phyloP scores from a whole-genome alignment of 2,797 vertebrate genomes.

The Champsocephalus gunnari region DNA sequence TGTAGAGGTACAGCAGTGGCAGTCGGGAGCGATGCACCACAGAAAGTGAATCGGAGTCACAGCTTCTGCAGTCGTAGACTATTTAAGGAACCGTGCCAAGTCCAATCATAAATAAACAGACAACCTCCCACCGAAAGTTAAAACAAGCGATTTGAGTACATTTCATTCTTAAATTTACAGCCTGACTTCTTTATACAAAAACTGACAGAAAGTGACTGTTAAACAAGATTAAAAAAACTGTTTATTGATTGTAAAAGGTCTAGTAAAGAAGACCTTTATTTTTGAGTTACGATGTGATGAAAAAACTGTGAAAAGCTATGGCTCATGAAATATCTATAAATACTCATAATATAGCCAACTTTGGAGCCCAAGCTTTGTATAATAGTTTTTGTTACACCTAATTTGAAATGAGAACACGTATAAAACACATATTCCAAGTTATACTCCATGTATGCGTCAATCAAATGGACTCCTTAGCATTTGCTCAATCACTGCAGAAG shows the following conservation, averaged over 20 bases:
- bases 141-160: constrained; percentile 70
- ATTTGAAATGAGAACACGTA: constrained; percentile 58
- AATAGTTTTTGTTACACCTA: constrained; percentile 66
- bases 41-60: constrained; percentile 60
- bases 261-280: constrained; percentile 78
- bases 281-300: constrained; percentile 79
- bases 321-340: constrained; percentile 77
- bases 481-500: constrained; percentile 3
- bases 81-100: constrained; percentile 53
- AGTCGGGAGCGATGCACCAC: constrained; percentile 48
- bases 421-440: constrained; percentile 45
- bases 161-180: constrained; percentile 71
- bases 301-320: constrained; percentile 71
- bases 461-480: constrained; percentile 27
- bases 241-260: constrained; percentile 78
- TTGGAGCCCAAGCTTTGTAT: constrained; percentile 43
- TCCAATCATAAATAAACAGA: constrained; percentile 70
- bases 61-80: constrained; percentile 56
- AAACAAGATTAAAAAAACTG: constrained; percentile 70
- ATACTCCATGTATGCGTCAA: constrained; percentile 36
- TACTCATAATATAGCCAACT: constrained; percentile 62
- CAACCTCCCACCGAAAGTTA: constrained; percentile 64
- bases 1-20: constrained; percentile 46
- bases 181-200: constrained; percentile 68
- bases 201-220: constrained; percentile 76